Base-by-base conservation (phyloP, 1,140 invertebrate genomes). In the Bursaphelenchus mucronatus region DNA sequence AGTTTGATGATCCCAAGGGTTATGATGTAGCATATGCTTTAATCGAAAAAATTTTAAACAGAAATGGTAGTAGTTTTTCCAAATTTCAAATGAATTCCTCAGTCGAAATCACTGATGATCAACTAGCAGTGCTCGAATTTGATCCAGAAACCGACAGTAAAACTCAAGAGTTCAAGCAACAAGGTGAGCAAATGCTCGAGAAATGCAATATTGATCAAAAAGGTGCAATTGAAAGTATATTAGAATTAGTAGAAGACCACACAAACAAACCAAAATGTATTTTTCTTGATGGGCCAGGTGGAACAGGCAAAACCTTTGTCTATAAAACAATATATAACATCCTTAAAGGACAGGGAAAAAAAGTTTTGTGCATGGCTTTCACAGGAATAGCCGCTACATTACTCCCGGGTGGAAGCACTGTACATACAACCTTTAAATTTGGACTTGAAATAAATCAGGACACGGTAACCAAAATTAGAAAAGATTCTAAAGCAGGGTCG, bases 351-450 rank as follows among this genome's bases (percentile, higher is more conserved):
- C 8, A 4, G 21, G 45, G 45, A 4, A 64, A 64, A 19, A 43
- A 47, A n/a, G 40, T 64, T 50, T 2, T 7, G 1, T 39, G n/a
- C 8, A 19, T 49, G 44, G 63, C 63, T 0, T 64, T 17, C n/a
- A 66, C 63, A 6, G 64, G 64, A 3, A 53, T 66, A 30, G 64
- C 64, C 5, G 64, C 64, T 10, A 57, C 64, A n/a, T 43, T 66
- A 9, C 45, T 67, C 1, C 64, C 65, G 11, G 43, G 4, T 21
- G 65, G 65, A 0, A 41, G 65, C 3, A 67, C 65, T 9, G 30
- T 70, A 11, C 65, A 67, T 40, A 67, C 67, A 19, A 40, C 40
- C 44, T 67, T 67, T 53, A 55, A 53, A 8, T 67, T 64, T 6
- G 30, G 11, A 5, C 5, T 62, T 6, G 63, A 43, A n/a, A 66